phyloP scores from a whole-genome alignment of 2,888 invertebrate species.

The Tubulanus polymorphus region DNA sequence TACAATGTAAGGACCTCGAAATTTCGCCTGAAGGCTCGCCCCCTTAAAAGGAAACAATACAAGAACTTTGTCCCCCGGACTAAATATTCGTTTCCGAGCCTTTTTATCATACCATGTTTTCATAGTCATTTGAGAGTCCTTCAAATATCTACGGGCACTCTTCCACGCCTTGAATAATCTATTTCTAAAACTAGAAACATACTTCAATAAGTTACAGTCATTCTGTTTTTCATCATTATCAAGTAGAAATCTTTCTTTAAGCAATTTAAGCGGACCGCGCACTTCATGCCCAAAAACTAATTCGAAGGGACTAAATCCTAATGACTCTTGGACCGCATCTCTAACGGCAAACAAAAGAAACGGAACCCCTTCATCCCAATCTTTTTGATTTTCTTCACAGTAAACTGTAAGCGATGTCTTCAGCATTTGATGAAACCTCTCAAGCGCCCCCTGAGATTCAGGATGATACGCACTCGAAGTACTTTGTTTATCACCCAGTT shows the following conservation, averaged over 20 bases:
- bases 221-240: conserved; percentile 2
- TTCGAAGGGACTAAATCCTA: conserved; percentile 24
- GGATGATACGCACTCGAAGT: conserved; percentile 38
- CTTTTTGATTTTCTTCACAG: conserved; percentile 13
- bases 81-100: conserved; percentile 14
- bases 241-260: conserved; percentile 10
- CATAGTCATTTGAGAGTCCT: conserved; percentile 15
- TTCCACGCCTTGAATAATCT: conserved; percentile 11
- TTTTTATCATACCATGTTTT: conserved; percentile 21
- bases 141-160: conserved; percentile 16
- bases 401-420: conserved; percentile 5
- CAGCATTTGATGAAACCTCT: conserved; percentile 1
- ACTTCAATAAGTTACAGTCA: conserved; percentile 4
- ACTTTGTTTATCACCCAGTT: too few relatives aligned
- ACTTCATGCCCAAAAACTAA: conserved; percentile 22
- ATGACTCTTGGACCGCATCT: conserved; percentile 18
- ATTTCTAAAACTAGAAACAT: conserved; percentile 11
- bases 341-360: conserved; percentile 15
- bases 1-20: conserved; percentile 7
- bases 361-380: conserved; percentile 10
- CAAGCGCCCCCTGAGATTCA: conserved; percentile 30
- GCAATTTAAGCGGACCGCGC: conserved; percentile 12
- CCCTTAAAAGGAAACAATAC: conserved; percentile 19
- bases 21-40: conserved; percentile 7
- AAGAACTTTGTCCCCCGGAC: conserved; percentile 21